Evolutionary conservation across 1,140 invertebrate genomes (phyloP).

Genomic region (Akabosia matsudoensis): DNA sequence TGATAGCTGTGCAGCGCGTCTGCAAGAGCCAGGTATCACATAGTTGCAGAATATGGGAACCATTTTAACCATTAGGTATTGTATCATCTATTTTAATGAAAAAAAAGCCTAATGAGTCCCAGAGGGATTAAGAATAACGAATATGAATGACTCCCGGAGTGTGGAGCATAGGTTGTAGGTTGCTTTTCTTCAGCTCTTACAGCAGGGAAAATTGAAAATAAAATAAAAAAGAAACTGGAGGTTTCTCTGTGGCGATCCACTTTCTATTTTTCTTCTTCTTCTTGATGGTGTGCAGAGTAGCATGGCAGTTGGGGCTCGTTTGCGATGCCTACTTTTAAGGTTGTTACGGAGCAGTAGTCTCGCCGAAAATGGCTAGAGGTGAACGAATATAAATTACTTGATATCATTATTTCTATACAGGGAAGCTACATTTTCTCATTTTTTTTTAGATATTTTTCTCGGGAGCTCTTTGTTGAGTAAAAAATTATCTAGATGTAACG

Average conservation of each 20-base stretch:
- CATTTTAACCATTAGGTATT: background rate
- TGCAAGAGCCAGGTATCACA: too few species aligned
- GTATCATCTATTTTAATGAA: constrained; percentile 21
- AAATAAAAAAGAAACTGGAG: too few species aligned
- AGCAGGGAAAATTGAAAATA: constrained; percentile 6
- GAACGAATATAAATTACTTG: constrained; percentile 20
- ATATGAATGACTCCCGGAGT: constrained; percentile 18
- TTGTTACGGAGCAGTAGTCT: background rate
- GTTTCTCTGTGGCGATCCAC: too few species aligned
- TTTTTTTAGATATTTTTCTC: background rate
- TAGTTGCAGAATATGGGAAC: background rate
- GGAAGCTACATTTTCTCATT: background rate
- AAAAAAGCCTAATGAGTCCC: constrained; percentile 27
- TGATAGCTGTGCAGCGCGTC: too few species aligned
- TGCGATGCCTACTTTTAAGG: background rate
- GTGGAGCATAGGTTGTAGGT: background rate
- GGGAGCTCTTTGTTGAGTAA: too few species aligned
- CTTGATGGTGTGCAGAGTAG: too few species aligned
- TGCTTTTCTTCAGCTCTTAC: background rate
- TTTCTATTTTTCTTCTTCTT: too few species aligned
- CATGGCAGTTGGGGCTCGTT: too few species aligned
- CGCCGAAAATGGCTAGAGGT: background rate
- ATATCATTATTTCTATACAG: constrained; percentile 10
- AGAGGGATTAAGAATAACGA: constrained; percentile 15
- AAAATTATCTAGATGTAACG: too few species aligned